Percentiles rank a stretch among this genome's conserved stretches.
Evolutionary conservation across 1,140 invertebrate genomes (phyloP).

Genomic region (Chrysomallon squamiferum): DNA sequence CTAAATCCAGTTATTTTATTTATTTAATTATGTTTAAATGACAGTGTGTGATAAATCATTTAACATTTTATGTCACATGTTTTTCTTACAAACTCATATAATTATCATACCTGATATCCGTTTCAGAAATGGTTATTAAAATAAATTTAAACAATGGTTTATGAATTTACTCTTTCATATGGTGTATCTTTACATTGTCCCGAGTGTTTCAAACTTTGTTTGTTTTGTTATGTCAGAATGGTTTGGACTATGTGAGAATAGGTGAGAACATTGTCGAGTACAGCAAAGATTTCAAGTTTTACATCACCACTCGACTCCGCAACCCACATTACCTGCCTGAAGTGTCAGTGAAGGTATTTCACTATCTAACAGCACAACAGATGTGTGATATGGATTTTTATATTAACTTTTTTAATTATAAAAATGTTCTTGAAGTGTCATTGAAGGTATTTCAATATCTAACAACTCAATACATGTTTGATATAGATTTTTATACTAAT

Average conservation of each 20-base stretch:
- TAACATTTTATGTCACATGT: no score
- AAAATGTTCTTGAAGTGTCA: conserved; percentile 58
- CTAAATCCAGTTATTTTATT: no score
- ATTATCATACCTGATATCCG: no score
- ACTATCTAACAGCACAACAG: background rate
- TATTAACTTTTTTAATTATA: background rate
- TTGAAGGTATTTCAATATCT: conserved; percentile 51
- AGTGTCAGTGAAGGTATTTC: conserved; percentile 60
- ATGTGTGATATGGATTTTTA: background rate
- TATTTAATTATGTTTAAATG: no score
- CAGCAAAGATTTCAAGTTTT: conserved; percentile 62
- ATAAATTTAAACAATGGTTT: no score
- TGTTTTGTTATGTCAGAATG: no score
- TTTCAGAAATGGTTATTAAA: no score
- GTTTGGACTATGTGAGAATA: conserved; percentile 60
- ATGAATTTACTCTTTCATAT: no score
- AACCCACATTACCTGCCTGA: conserved; percentile 64
- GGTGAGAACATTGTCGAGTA: conserved; percentile 62
- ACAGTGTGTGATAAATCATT: no score
- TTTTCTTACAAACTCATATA: no score
- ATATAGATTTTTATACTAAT: background rate
- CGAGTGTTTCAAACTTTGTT: no score
- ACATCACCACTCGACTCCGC: conserved; percentile 61
- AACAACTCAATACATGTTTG: background rate
- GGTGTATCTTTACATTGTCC: no score